Conservation (phyloP, 2,113 vertebrate species). For the Trematomus loennbergii region DNA sequence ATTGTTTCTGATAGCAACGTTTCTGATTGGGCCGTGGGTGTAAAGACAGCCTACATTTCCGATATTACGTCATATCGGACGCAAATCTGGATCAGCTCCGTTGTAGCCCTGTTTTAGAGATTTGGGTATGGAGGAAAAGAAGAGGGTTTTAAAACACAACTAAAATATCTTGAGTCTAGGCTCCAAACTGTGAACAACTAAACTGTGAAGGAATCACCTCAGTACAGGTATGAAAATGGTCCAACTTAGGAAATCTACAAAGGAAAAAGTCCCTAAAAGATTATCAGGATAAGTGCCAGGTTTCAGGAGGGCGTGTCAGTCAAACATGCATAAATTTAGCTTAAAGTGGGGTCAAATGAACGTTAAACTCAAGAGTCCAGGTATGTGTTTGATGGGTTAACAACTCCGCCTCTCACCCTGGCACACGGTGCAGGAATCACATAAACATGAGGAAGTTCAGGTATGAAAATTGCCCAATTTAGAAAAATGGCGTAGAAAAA, state of each 20-base stretch:
- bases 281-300: not conserved
- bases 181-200: too few species aligned
- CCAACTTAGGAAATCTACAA: too few species aligned
- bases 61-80: too few species aligned
- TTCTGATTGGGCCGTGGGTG: too few species aligned
- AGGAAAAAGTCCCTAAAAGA: too few species aligned
- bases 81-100: too few species aligned
- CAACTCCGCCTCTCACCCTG: slow-evolving; percentile 3
- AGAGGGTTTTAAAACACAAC: not conserved
- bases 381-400: not conserved
- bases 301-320: not conserved
- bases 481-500: not conserved
- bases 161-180: not conserved
- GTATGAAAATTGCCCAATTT: not conserved
- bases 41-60: too few species aligned
- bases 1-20: too few species aligned
- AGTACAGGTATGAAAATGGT: not conserved
- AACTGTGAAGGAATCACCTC: not conserved
- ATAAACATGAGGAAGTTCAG: not conserved
- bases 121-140: too few species aligned
- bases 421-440: not conserved
- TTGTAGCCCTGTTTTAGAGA: too few species aligned
- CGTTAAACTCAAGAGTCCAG: too few species aligned
- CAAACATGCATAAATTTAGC: not conserved
- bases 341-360: not conserved